These are phyloP conservation scores for Xiphophorus hellerii DNA, from an alignment of 2,113 vertebrate genomes.

Conservation along the genomic window DNA sequence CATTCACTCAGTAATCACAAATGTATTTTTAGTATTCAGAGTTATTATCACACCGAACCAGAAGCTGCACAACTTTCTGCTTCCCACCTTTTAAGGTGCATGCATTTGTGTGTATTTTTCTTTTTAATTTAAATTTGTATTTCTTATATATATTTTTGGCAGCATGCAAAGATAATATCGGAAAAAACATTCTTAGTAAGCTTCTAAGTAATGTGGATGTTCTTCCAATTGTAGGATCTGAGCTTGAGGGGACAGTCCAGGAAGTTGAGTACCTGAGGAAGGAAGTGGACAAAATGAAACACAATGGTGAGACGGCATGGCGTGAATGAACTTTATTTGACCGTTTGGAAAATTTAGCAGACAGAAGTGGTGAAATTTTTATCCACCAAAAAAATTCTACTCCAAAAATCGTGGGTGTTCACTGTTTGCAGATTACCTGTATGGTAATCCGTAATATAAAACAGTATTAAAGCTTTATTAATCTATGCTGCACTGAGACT, in stretches of 20 bases:
- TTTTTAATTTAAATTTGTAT: no score
- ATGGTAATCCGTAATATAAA: no score
- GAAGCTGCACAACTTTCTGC: background rate
- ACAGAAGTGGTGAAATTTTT: no score
- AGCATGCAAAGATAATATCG: background rate
- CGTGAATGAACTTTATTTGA: constrained; percentile 6
- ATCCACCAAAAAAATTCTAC: no score
- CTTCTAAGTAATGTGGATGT: constrained; percentile 6
- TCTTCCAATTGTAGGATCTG: constrained; percentile 68
- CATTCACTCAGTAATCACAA: background rate
- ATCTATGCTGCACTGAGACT: background rate
- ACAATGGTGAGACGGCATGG: constrained; percentile 71
- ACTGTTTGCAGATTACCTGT: no score
- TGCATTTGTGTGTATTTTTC: background rate
- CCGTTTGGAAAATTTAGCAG: background rate
- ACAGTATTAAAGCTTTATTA: no score
- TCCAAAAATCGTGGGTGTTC: no score
- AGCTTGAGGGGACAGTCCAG: constrained; percentile 72
- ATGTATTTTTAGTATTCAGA: background rate
- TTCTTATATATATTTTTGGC: background rate
- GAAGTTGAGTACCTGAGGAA: constrained; percentile 76
- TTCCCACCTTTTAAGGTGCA: background rate
- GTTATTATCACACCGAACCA: background rate
- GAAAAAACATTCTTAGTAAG: background rate
- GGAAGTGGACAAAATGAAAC: constrained; percentile 77